Evolutionary conservation across 2,113 vertebrate genomes (phyloP), one percentile per base, ranked within the genome.

Genomic region (Myotis lucifugus): DNA sequence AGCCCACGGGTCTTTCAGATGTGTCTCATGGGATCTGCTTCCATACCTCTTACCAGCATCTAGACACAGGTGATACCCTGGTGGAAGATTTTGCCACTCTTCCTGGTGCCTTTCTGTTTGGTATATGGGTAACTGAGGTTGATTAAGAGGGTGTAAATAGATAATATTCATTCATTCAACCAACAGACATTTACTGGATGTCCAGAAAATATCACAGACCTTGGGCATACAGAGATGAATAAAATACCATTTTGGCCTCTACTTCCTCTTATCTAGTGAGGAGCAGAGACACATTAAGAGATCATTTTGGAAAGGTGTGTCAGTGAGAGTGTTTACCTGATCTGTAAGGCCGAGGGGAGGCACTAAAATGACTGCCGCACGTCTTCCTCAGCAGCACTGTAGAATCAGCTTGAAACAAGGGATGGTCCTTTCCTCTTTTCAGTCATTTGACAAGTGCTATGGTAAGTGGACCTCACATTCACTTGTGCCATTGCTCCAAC

Each of bases 191-290:
- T 82, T 82, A 37, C 18, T 87, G 25, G 34, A 34, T 90, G 56
- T 59, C 19, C 42, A 84, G 14, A 27, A 11, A 59, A 77, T 54
- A 18, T 67, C 32, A 15, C 12, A 18, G 61, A 52, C 25, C 34
- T 27, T 48, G 23, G 13, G 34, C 8, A 4, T 73, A 70, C 8
- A 61, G 69, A 78, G 70, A 70, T 78, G 2, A 90, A 84, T 79
- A 50, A 85, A 88, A 77, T 52, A 91, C 64, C 29, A n/a, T 56
- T 50, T 95, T 90, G 91, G 37, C 86, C 61, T 42, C 70, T 52
- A 64, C 56, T 59, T 92, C 21, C 64, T 23, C 32, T 83, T 46
- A 3, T 37, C 83, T 40, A 42, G 2, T 82, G 2, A 7, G 32
- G 14, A 76, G 48, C 25, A 67, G 50, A 85, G 72, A 90, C 5